Evolutionary conservation across 2,113 vertebrate species (phyloP).

Genomic region (Campylomormyrus tamandua): DNA sequence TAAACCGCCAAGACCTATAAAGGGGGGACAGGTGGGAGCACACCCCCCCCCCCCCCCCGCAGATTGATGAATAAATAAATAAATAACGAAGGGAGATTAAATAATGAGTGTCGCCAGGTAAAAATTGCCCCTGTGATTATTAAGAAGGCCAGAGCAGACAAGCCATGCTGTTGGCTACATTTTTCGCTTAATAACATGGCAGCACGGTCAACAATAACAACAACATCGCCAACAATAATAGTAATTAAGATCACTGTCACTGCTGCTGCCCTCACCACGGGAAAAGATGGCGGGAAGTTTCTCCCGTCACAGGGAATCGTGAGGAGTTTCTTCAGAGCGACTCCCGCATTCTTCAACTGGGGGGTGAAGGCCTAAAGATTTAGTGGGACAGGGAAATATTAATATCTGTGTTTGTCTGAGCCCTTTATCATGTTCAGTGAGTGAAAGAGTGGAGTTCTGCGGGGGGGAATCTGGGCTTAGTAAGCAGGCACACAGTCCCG

Average conservation of each 20-base stretch:
- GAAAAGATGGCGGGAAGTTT: neutral
- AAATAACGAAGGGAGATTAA: neutral
- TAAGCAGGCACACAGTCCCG: constrained; percentile 49
- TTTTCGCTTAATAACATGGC: neutral
- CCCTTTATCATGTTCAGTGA: constrained; percentile 20
- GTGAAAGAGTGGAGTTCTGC: neutral
- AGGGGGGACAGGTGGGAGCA: too few relatives aligned
- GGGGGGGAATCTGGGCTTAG: constrained; percentile 42
- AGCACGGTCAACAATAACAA: neutral
- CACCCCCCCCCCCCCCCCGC: neutral
- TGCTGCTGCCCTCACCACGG: neutral
- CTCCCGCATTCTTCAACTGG: neutral
- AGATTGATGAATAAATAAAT: constrained; percentile 5
- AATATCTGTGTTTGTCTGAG: constrained; percentile 16
- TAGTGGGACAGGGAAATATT: constrained; percentile 16
- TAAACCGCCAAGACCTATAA: too few relatives aligned
- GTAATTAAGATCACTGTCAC: neutral
- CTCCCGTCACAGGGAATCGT: neutral
- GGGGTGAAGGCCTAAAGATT: constrained; percentile 21
- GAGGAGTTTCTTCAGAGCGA: neutral
- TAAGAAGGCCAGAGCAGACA: constrained; percentile 17
- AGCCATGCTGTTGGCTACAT: neutral
- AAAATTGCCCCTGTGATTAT: constrained; percentile 12
- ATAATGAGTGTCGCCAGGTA: neutral
- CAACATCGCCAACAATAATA: neutral